Base-by-base conservation (phyloP, 2,113 vertebrate genomes). In the Narcine bancroftii region DNA sequence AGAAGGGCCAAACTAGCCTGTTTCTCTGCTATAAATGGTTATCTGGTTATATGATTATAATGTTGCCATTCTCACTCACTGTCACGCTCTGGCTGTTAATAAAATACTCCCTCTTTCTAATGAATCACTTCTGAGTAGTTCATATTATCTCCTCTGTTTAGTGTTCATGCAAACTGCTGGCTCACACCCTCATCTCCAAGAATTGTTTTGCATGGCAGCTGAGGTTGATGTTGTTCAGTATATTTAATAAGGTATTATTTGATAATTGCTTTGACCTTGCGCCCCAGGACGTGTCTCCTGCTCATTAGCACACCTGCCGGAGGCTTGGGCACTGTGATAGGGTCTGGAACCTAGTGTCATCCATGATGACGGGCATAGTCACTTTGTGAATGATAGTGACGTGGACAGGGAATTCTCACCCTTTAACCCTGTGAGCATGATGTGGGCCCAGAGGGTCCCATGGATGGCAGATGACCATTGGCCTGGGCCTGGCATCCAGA, bases 201-300 rank as follows among this genome's bases (percentile, higher is more conserved):
- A n/a, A 53, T 53, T 53, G 2, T 60, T 83, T 87, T 87, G 81
- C 81, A n/a, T 39, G 81, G 81, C 81, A 87, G 93, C 92, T 93
- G 92, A 94, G 93, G 94, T 39, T 94, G 94, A 92, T 94, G 94
- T 92, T 92, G 73, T 93, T 95, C 94, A 93, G 95, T 95, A 92
- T 66, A 95, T 95, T 95, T 95, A 95, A 96, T 93, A 94, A 95
- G 94, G 93, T 95, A 94, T 94, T 94, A 94, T 94, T 93, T 94
- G 95, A 95, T 95, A 94, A 96, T 96, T 93, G 94, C 93, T 92
- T 92, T 95, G 96, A 94, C 95, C 96, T 96, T 95, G 95, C 93
- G 95, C 95, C 96, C 93, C 94, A 29, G 92, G 95, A 94, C 93
- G 94, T 94, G 94, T 93, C 94, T 94, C 63, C 75, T 94, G 93